These are phyloP conservation scores for Resseliella maxima DNA, from an alignment of 2,888 invertebrate genomes.

Conservation along the genomic window DNA sequence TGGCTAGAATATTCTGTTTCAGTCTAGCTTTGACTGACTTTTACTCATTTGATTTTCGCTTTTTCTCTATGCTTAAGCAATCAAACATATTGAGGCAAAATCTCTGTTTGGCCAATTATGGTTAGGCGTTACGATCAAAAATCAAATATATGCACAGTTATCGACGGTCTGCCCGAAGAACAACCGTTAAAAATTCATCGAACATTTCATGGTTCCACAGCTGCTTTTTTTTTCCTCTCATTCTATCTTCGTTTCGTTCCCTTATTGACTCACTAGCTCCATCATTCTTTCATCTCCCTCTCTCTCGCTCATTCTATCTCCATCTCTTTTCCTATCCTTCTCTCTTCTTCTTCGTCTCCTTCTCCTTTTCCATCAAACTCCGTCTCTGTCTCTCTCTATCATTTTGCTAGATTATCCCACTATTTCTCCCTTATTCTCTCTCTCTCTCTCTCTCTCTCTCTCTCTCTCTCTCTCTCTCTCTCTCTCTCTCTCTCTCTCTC, in stretches of 20 bases:
- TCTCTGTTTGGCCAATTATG: not conserved
- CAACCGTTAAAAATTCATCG: slow-evolving; percentile 19
- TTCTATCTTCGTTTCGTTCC: too few species aligned
- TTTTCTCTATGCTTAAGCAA: not conserved
- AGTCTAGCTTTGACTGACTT: too few species aligned
- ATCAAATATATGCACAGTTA: slow-evolving; percentile 20
- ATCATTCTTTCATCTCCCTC: too few species aligned
- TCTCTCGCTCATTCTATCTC: too few species aligned
- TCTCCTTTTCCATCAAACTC: too few species aligned
- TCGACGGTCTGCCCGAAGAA: not conserved
- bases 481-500: too few species aligned
- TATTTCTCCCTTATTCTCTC: not conserved
- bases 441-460: not conserved
- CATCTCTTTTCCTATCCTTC: too few species aligned
- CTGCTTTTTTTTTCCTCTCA: not conserved
- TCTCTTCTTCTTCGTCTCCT: too few species aligned
- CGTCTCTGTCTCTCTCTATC: too few species aligned
- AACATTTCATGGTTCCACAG: not conserved
- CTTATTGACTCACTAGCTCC: not conserved
- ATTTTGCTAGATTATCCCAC: too few species aligned
- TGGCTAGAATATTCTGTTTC: too few species aligned
- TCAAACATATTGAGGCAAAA: slow-evolving; percentile 13
- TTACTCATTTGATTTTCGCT: not conserved
- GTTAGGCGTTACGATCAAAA: slow-evolving; percentile 14
- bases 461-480: not conserved